Percentiles rank a stretch among this genome's conserved stretches.
Evolutionary conservation across 2,797 vertebrate genomes (phyloP).

Genomic region (Aeoliscus strigatus): DNA sequence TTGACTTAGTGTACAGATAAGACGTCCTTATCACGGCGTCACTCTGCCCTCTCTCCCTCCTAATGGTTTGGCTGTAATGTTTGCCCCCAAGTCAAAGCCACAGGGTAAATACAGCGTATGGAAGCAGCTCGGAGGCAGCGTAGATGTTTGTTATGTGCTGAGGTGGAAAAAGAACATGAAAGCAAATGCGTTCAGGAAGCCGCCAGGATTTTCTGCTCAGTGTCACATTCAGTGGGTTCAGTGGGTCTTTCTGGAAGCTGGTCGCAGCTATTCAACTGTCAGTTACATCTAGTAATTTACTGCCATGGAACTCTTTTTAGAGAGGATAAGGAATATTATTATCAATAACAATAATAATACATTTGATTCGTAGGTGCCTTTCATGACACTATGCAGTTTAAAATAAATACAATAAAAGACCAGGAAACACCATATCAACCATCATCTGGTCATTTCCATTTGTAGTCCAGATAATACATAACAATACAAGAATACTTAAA

Average conservation of each 20-base stretch:
- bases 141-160: slow-evolving; percentile 50
- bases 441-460: too few species aligned
- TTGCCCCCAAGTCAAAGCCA: slow-evolving; percentile 36
- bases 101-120: slow-evolving; percentile 40
- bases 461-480: too few species aligned
- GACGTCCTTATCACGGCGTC: slow-evolving; percentile 45
- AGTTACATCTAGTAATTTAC: slow-evolving; percentile 38
- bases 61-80: slow-evolving; percentile 58
- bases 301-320: too few species aligned
- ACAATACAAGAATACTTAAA: too few species aligned
- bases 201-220: slow-evolving; percentile 18
- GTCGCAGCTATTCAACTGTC: slow-evolving; percentile 13
- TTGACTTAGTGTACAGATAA: slow-evolving; percentile 57
- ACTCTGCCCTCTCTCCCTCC: slow-evolving; percentile 33
- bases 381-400: too few species aligned
- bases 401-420: too few species aligned
- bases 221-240: slow-evolving; percentile 14
- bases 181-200: slow-evolving; percentile 22
- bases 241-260: slow-evolving; percentile 12
- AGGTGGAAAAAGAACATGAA: slow-evolving; percentile 43
- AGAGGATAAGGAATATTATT: too few species aligned
- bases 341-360: too few species aligned
- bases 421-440: too few species aligned
- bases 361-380: too few species aligned
- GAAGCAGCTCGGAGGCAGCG: slow-evolving; percentile 18